Evolutionary conservation across 64 coral and sea anemone genomes (phyloP).

Genomic region (Porites australiensis): DNA sequence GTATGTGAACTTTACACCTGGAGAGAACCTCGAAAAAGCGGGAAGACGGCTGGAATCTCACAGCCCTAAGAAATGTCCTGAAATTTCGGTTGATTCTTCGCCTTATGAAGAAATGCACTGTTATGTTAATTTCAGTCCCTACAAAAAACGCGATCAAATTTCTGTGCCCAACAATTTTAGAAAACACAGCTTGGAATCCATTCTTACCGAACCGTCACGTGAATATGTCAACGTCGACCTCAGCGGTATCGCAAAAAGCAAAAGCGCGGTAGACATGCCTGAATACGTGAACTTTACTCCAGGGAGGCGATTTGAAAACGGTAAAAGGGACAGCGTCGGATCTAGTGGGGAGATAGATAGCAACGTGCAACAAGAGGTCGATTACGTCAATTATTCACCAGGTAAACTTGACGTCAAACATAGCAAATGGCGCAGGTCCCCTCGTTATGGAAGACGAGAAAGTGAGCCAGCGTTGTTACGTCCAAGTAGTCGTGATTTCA

Average conservation of each 20-base stretch:
- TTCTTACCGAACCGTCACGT: conserved; percentile 17
- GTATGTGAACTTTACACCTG: conserved; percentile 22
- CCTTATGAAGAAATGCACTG: conserved; percentile 43
- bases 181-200: conserved; percentile 25
- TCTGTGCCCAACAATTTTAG: conserved; percentile 23
- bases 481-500: not conserved
- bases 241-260: conserved; percentile 43
- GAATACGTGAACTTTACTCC: conserved; percentile 84
- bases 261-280: conserved; percentile 33
- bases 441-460: conserved; percentile 38
- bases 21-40: not conserved
- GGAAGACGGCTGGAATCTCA: not conserved
- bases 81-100: not conserved
- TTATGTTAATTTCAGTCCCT: conserved; percentile 79
- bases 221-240: conserved; percentile 76
- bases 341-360: not conserved
- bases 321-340: not conserved
- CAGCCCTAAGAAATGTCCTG: not conserved
- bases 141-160: conserved; percentile 11
- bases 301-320: not conserved
- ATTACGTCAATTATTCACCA: not conserved
- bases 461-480: conserved; percentile 48
- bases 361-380: not conserved
- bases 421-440: not conserved
- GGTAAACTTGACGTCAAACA: not conserved